Evolutionary conservation across 2,797 vertebrate species (phyloP).

Genomic region (Gymnoscopelus microlampas): DNA sequence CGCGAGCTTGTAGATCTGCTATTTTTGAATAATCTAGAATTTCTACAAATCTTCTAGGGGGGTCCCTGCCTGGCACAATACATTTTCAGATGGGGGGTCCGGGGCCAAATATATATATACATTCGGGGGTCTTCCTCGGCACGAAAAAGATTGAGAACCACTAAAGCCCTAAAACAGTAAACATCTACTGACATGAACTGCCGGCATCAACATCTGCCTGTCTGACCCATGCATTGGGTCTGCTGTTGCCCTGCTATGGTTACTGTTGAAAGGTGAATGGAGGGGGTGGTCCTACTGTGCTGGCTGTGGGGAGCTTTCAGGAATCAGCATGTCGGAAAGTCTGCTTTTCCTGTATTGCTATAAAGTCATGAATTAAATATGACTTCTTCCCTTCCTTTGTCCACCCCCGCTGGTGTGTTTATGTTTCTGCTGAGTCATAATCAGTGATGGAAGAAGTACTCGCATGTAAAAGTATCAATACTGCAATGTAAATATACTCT

Average conservation of each 20-base stretch:
- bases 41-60: no score
- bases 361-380: constrained; percentile 68
- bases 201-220: constrained; percentile 55
- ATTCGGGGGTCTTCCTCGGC: no score
- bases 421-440: constrained; percentile 62
- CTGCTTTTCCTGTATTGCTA: constrained; percentile 19
- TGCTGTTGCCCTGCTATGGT: constrained; percentile 17
- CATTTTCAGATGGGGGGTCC: no score
- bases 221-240: constrained; percentile 31
- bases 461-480: no score
- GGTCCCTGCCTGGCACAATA: no score
- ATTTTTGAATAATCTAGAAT: no score
- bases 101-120: no score
- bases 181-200: constrained; percentile 68
- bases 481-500: no score
- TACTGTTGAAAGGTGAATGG: constrained; percentile 1
- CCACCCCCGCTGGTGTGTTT: constrained; percentile 31
- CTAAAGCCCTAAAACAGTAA: constrained; percentile 58
- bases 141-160: background rate
- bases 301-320: constrained; percentile 14
- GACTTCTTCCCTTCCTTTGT: constrained; percentile 38
- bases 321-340: constrained; percentile 24
- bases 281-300: constrained; percentile 8
- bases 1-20: no score
- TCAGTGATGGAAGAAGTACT: no score